Evolutionary conservation across 2,113 vertebrate species (phyloP).

Genomic region (Polypterus senegalus): DNA sequence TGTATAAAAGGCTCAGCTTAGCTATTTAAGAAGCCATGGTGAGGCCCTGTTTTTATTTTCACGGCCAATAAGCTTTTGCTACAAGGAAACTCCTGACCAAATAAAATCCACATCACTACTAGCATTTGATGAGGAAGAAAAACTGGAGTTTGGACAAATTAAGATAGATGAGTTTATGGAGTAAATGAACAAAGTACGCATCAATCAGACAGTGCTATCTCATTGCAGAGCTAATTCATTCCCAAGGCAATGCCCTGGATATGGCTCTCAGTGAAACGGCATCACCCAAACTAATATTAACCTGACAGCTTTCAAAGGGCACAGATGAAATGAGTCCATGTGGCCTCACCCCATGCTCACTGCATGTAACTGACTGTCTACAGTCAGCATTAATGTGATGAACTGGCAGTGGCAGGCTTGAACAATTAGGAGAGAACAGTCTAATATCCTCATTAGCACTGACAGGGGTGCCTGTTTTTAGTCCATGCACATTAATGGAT

Average conservation of each 20-base stretch:
- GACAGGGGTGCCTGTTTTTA: conserved; percentile 36
- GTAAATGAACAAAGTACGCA: neutral
- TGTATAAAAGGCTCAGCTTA: too few relatives aligned
- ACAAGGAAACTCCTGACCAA: too few relatives aligned
- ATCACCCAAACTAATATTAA: conserved; percentile 10
- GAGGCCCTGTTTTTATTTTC: too few relatives aligned
- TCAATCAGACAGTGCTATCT: neutral
- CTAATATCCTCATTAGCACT: conserved; percentile 51
- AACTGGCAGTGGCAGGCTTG: conserved; percentile 36
- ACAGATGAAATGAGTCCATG: conserved; percentile 18
- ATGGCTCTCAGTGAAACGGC: conserved; percentile 1
- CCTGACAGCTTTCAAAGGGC: conserved; percentile 20
- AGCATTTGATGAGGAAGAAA: too few relatives aligned
- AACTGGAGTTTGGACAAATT: too few relatives aligned
- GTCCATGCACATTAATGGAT: conserved; percentile 49
- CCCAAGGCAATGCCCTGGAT: neutral
- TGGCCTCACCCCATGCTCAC: conserved; percentile 13
- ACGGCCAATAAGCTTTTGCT: too few relatives aligned
- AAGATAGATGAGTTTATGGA: neutral
- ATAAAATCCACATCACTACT: too few relatives aligned
- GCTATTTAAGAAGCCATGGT: too few relatives aligned
- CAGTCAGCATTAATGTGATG: conserved; percentile 43
- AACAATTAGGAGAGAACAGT: conserved; percentile 20
- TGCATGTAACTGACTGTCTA: conserved; percentile 20
- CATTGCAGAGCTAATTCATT: neutral